Evolutionary conservation across 2,888 invertebrate species (phyloP), one percentile per base, ranked within the genome.

Genomic region (Thecocarcelia acutangulata): DNA sequence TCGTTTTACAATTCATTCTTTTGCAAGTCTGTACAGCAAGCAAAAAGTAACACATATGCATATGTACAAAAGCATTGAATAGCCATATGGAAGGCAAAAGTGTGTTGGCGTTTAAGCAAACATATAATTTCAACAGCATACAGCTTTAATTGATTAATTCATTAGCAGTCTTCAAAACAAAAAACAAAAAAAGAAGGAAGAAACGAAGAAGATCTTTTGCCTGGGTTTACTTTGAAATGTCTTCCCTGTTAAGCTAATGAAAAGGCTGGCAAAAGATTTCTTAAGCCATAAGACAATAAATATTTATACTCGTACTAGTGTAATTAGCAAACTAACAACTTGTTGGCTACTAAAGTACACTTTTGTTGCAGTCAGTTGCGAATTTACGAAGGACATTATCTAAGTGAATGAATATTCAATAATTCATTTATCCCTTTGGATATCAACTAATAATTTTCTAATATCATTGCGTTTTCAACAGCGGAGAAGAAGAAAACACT

Each of bases 91-190:
- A 70, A 66, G 52, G 66, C 80, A 80, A 68, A 72, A 76, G 76
- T 72, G 80, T 80, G 80, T 80, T 81, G 81, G 73, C 73, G 77
- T 77, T 81, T 70, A 63, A 54, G 58, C 80, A 81, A 81, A 77
- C 73, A 74, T 69, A 74, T 54, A 73, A 74, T 70, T 77, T 81
- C 77, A 77, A 64, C 77, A 77, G 68, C 63, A 77, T 50, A 59
- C 50, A 64, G 40, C 64, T 58, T 64, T 77, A 81, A 77, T 81
- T 81, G 81, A 81, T 81, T 77, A 81, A 77, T 77, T 81, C 81
- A 72, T 80, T 80, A 80, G 72, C 54, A 56, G 59, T 17, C 13
- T n/a, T 13, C n/a, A 40, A n/a, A 59, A 42, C 12, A 44, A 24
- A n/a, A n/a, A n/a, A 42, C n/a, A 42, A 42, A 37, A 56, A 48